Conservation (phyloP, 2,888 invertebrate species). For the Spisula solida region DNA sequence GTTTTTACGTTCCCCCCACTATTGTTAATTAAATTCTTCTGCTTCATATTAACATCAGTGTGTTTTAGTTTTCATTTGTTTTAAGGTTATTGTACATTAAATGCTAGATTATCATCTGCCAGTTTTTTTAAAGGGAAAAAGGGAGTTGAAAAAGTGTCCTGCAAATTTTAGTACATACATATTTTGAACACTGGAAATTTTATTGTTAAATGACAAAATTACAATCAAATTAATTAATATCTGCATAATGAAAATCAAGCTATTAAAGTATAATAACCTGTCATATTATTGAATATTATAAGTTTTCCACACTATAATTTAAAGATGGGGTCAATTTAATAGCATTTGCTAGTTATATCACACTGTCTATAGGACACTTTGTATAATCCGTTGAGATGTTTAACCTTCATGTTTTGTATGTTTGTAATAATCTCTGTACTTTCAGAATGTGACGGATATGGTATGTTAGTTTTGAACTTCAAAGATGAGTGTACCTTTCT, state of each 20-base stretch:
- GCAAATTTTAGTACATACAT: too few relatives aligned
- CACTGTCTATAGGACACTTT: too few relatives aligned
- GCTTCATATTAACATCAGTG: neutral
- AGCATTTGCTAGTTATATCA: neutral
- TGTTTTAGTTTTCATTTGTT: neutral
- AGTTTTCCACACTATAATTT: neutral
- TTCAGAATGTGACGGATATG: constrained; percentile 50
- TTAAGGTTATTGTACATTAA: neutral
- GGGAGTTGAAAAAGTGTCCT: too few relatives aligned
- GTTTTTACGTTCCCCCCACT: too few relatives aligned
- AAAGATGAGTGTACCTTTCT: constrained; percentile 30
- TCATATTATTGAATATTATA: neutral
- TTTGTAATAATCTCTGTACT: constrained; percentile 21
- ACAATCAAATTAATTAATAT: too few relatives aligned
- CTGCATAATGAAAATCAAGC: neutral
- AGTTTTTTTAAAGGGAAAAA: too few relatives aligned
- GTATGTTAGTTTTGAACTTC: constrained; percentile 40
- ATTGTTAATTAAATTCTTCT: too few relatives aligned
- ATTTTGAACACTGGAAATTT: too few relatives aligned
- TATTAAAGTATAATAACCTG: neutral
- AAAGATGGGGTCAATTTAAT: constrained; percentile 30
- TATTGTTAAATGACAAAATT: too few relatives aligned
- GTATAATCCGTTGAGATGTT: neutral
- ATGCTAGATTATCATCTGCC: neutral
- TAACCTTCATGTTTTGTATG: constrained; percentile 31